Base-by-base conservation (phyloP, 23 tunicate species). In the Ciona savignyi region DNA sequence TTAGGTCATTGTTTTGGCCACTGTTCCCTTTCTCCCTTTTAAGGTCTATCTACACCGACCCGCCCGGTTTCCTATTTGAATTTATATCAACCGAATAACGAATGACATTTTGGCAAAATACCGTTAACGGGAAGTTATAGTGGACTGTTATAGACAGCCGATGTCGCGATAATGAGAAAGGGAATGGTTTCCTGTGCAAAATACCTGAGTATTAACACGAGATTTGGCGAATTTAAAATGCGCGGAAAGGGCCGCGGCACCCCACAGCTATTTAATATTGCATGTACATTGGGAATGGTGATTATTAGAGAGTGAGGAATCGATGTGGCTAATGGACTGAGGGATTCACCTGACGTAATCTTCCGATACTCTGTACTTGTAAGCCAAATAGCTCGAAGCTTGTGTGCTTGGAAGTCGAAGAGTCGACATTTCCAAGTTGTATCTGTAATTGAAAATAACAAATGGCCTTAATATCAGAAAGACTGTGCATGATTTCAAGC, bases 361-460 rank as follows among this genome's bases (percentile, higher is more conserved):
- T 72, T 91, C 97, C 22, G 97, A 27, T 29, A 56, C 70, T 19
- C 51, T 62, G 85, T 95, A 95, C 71, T 88, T 95, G 68, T 72
- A 76, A 6, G 96, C 90, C 42, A 95, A 62, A 61, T 76, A 95
- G 61, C 87, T 78, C 6, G 67, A 33, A 3, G 99, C 96, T 77
- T 84, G 95, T 0, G 80, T 79, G 51, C 96, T 89, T n/a, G 99
- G 99, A 19, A 95, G 67, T 27, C 63, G 82, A 23, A 95, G 60
- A 2, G 78, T 80, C 42, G 96, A 88, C 71, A 70, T 81, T 77
- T 88, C 99, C 71, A 89, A 62, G 63, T 91, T 89, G 71, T 95
- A 95, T 77, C 99, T 95, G 71, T 32, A 93, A 71, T 23, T 42
- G 15, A 42, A 42, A 15, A n/a, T n/a, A n/a, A n/a, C n/a, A n/a